These are phyloP conservation scores for Prunella strophiata DNA, from an alignment of 2,797 vertebrate species.

Conservation along the genomic window DNA sequence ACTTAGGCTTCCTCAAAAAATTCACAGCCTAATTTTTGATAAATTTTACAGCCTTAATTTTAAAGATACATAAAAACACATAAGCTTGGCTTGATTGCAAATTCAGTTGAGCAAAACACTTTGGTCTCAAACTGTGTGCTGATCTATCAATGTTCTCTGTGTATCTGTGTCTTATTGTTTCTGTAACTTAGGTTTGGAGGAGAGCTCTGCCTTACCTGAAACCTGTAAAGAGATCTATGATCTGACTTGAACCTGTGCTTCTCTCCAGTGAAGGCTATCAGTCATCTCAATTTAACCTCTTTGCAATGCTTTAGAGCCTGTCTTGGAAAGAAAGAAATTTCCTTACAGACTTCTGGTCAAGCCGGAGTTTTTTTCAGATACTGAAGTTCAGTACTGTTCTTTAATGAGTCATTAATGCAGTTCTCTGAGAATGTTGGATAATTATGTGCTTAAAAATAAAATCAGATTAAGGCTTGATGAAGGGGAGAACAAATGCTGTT, in stretches of 20 bases:
- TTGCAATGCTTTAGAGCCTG: background rate
- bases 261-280: background rate
- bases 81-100: background rate
- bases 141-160: background rate
- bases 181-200: background rate
- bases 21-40: background rate
- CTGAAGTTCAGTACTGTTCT: background rate
- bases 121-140: background rate
- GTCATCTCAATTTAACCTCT: background rate
- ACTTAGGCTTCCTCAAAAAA: background rate
- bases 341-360: background rate
- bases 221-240: background rate
- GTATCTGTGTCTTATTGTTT: background rate
- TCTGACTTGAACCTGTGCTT: background rate
- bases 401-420: background rate
- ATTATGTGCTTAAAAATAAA: constrained; percentile 10
- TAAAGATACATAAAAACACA: background rate
- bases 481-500: background rate
- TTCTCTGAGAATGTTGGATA: background rate
- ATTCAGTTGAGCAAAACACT: background rate
- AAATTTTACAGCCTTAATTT: background rate
- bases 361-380: background rate
- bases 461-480: constrained; percentile 6
- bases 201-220: background rate
- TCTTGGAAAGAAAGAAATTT: background rate